Base-by-base conservation (phyloP, 2,797 vertebrate species). In the Lepilemur septentrionalis region DNA sequence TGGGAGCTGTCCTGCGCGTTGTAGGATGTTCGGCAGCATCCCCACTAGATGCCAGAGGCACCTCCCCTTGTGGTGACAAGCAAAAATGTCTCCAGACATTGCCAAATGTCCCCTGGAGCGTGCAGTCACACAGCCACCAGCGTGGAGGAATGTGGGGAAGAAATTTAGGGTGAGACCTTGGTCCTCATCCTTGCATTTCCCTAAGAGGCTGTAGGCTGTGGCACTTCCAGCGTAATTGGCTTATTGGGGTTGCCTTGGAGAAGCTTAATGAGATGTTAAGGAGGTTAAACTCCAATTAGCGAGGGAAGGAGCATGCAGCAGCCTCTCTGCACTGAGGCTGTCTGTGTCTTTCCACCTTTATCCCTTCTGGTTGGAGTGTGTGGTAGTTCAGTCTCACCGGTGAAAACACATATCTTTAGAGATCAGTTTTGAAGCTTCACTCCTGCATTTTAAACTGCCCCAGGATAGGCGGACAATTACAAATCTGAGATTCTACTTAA, bases 241-340 rank as follows among this genome's bases (percentile, higher is more conserved):
- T 93, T 61, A 17, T 4, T 17, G 18, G 50, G 50, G 75, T 95
- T 79, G 46, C 78, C 57, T 67, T 41, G 57, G 95, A 76, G 79
- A 86, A 84, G 81, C 75, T 89, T 96, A 78, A 76, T 10, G 61
- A 82, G 52, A 46, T 1, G 1, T 5, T 18, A 70, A 84, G 38
- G 82, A 76, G 91, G 80, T 75, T 94, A 91, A 91, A 63, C 70
- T 85, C 81, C 43, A 18, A 0, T 83, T 76, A 75, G 46, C 10
- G 2, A 1, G 52, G 38, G 55, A 50, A 63, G 48, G 73, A 46
- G 7, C 32, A n/a, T 20, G 57, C 23, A 0, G 61, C 3, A 4
- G 18, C 38, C 18, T 35, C 20, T 72, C 4, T 7, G 25, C 5
- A 13, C 20, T 0, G 0, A 25, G 69, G 17, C 55, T 41, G 67